These are phyloP conservation scores for Panthera leo DNA, from an alignment of 2,113 vertebrate genomes.

Conservation along the genomic window DNA sequence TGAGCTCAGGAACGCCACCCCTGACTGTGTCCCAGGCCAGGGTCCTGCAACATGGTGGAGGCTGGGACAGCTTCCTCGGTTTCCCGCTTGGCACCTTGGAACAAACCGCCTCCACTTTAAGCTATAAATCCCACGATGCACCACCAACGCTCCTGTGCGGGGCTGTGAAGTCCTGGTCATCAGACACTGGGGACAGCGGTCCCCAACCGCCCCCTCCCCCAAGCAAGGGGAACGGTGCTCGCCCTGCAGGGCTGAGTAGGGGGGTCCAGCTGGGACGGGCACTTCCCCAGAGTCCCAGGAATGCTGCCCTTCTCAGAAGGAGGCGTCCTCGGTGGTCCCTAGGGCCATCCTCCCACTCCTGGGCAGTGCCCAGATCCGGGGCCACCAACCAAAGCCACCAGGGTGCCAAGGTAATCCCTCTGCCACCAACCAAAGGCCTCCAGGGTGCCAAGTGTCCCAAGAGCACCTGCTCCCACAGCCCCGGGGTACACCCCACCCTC, in stretches of 20 bases:
- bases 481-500: accelerated
- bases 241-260: neutral
- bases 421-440: neutral
- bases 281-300: too few species aligned
- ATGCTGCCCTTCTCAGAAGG: neutral
- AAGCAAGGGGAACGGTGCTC: neutral
- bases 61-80: neutral
- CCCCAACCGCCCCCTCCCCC: accelerated
- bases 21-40: accelerated
- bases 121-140: neutral
- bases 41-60: neutral
- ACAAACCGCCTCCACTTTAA: neutral
- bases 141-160: neutral
- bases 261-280: too few species aligned
- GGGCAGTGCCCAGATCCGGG: neutral
- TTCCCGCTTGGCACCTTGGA: neutral
- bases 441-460: too few species aligned
- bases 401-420: neutral
- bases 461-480: neutral
- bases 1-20: neutral
- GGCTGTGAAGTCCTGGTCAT: too few species aligned
- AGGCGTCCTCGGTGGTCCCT: neutral
- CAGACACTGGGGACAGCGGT: neutral
- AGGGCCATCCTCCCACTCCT: neutral
- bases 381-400: neutral